A percentile compares a stretch with the other conserved stretches of the same genome.
These are phyloP conservation scores for Folsomia manolachei DNA, from an alignment of 2,888 invertebrate species.

Conservation along the genomic window DNA sequence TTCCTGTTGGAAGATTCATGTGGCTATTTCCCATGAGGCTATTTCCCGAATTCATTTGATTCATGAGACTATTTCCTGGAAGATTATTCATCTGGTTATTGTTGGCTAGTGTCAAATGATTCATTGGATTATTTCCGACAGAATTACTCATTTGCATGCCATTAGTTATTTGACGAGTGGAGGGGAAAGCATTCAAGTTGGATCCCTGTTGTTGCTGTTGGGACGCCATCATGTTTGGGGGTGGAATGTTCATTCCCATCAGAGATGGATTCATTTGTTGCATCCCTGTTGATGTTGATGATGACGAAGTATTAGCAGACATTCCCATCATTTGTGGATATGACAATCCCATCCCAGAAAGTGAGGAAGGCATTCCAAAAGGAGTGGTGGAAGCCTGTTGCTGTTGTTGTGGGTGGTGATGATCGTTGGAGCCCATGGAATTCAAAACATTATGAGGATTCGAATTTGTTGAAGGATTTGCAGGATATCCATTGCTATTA, in stretches of 20 bases:
- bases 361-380: slow-evolving; percentile 4
- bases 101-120: no score
- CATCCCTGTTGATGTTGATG: background rate
- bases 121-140: no score
- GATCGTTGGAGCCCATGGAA: background rate
- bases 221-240: background rate
- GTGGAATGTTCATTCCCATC: slow-evolving; percentile 7
- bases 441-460: background rate
- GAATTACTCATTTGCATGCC: no score
- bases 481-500: no score
- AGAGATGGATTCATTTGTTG: background rate
- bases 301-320: background rate
- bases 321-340: background rate
- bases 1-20: background rate
- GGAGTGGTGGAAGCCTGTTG: no score
- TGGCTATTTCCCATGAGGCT: background rate
- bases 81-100: background rate
- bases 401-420: background rate
- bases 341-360: background rate
- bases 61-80: background rate
- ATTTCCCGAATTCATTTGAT: background rate
- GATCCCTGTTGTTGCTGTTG: background rate
- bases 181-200: no score
- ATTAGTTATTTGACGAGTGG: background rate
- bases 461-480: no score